Evolutionary conservation across 2,113 vertebrate genomes (phyloP), one percentile per base, ranked within the genome.

Genomic region (Barbus barbus): DNA sequence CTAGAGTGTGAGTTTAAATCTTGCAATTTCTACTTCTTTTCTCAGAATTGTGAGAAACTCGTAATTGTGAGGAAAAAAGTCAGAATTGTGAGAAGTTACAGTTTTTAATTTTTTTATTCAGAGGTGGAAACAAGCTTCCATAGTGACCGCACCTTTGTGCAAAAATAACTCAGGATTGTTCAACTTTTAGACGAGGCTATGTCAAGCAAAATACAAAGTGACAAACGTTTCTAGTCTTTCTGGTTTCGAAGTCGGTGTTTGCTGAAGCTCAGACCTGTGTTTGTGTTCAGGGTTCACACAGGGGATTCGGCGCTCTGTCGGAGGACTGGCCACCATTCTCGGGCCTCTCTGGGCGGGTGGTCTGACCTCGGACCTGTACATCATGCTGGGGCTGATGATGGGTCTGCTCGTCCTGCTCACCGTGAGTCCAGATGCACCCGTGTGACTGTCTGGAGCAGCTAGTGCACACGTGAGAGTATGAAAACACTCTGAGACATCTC

Each of bases 321-420:
- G 95, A 1, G 96, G 96, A 41, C 83, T 96, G 1, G 96, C 95
- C 4, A 96, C 95, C 63, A 96, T 96, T 79, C 90, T 96, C 67
- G 96, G 95, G 1, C 96, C 96, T 6, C 91, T 96, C 65, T 96
- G 96, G 96, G 95, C 95, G 0, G 95, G 95, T 6, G 94, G 95
- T 3, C 90, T 96, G 26, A 95, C 91, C 0, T 91, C 91, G 0
- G 91, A 95, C 89, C 87, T 96, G 78, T 94, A 95, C 12, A 83
- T 96, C 84, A 96, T 96, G 96, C 85, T 96, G 73, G 96, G 95
- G 4, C 91, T 95, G 60, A 96, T 96, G 95, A 93, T 94, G 91
- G 93, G 81, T 16, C 91, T 96, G 20, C 92, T 96, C 60, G 86
- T 65, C 4, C 85, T 96, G 36, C 87, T 96, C 31, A 94, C 93